Conservation (phyloP, 2,888 invertebrate species). For the Cephus spinipes region DNA sequence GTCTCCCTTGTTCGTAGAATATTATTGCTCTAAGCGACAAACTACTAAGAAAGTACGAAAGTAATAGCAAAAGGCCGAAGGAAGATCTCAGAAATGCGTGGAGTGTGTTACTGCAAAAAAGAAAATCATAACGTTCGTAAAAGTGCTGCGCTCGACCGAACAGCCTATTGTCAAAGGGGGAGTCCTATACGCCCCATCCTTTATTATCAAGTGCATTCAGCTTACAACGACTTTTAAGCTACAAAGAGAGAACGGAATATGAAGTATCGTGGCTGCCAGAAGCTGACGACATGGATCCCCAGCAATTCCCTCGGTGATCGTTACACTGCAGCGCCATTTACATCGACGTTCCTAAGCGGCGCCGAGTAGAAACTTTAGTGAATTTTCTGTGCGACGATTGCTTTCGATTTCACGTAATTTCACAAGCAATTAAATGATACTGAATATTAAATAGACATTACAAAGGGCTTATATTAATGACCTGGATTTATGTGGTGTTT, state of each 20-base stretch:
- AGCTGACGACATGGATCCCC: constrained; percentile 31
- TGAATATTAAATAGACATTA: background rate
- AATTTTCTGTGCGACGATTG: background rate
- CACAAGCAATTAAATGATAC: background rate
- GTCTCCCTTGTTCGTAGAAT: constrained; percentile 14
- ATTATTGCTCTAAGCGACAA: constrained; percentile 19
- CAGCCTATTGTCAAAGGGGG: constrained; percentile 13
- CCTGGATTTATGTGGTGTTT: background rate
- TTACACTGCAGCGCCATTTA: background rate
- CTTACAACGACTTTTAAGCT: constrained; percentile 34
- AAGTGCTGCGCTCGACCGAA: background rate
- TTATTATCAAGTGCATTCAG: constrained; percentile 46
- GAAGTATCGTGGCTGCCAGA: constrained; percentile 41
- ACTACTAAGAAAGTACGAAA: constrained; percentile 15
- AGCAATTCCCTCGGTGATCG: constrained; percentile 7
- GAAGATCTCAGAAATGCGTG: background rate
- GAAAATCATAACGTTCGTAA: constrained; percentile 6
- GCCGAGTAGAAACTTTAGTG: background rate
- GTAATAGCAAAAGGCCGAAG: constrained; percentile 3
- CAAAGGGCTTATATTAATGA: background rate
- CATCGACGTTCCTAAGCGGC: background rate
- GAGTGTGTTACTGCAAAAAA: background rate
- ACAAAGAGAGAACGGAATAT: constrained; percentile 34
- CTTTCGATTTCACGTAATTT: background rate
- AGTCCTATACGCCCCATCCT: constrained; percentile 20